Evolutionary conservation across 2,888 invertebrate genomes (phyloP).

Genomic region (Cyclophora punctaria): DNA sequence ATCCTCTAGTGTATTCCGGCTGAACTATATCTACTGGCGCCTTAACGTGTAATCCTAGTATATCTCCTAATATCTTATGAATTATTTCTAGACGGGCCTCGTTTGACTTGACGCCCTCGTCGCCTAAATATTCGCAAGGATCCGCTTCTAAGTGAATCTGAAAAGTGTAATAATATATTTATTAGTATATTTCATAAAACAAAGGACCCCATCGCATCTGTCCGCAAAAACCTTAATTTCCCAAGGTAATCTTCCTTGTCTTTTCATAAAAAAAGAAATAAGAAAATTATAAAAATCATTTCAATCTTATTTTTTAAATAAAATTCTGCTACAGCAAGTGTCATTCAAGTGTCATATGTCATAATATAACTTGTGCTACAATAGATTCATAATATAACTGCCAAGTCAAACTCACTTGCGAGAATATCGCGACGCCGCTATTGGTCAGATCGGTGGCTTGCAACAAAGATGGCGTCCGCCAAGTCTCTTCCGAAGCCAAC

Average conservation of each 20-base stretch:
- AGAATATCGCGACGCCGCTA: conserved; percentile 85
- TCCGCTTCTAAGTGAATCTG: conserved; percentile 89
- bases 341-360: too few species aligned
- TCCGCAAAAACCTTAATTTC: too few species aligned
- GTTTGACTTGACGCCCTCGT: conserved; percentile 68
- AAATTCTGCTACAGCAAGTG: too few species aligned
- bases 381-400: background rate
- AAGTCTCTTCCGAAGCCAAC: conserved; percentile 88
- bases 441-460: conserved; percentile 79
- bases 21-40: conserved; percentile 39
- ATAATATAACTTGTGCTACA: too few species aligned
- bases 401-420: conserved; percentile 72
- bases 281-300: too few species aligned
- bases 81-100: conserved; percentile 85
- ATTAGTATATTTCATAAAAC: too few species aligned
- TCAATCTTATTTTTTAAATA: too few species aligned
- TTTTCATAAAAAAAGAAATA: too few species aligned
- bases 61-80: conserved; percentile 81
- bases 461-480: conserved; percentile 89
- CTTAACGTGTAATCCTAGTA: conserved; percentile 79
- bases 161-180: too few species aligned
- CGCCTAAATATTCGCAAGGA: conserved; percentile 73
- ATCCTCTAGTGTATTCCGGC: conserved; percentile 77
- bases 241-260: too few species aligned
- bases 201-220: too few species aligned